Evolutionary conservation across 2,888 invertebrate species (phyloP), one percentile per base, ranked within the genome.

Genomic region (Isoperla grammatica): DNA sequence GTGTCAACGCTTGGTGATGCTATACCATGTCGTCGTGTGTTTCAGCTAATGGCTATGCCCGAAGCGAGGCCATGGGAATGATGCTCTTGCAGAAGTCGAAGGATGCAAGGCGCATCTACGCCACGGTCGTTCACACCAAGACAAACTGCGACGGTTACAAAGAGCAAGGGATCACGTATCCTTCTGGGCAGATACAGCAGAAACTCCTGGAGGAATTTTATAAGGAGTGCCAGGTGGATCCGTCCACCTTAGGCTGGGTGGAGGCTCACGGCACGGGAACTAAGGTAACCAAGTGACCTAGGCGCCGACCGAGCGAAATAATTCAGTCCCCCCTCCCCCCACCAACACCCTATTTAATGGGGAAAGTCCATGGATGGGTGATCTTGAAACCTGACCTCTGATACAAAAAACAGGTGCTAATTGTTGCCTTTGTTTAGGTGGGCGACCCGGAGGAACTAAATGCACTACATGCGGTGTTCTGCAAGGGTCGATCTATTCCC

Each of bases 61-160:
- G 93, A n/a, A 86, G 90, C 12, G 94, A 94, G 73, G 85, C 88
- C 0, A 77, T 90, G 2, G 83, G 81, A 3, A 83, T 84, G 0
- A 69, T 87, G 40, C 83, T 86, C 67, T 70, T 94, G 15, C 92
- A 94, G 72, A 88, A 84, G 66, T 80, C 73, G 0, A 72, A 73
- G 4, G 70, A 73, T 55, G 77, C 81, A 0, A 76, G 73, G 57
- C 69, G 82, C 40, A 70, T 79, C 19, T 83, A 83, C 66, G 75
- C 78, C 1, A 74, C 77, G 19, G 63, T 81, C 1, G 69, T 83
- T 37, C 79, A 84, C 66, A 77, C 79, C 8, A 82, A 81, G 68
- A 78, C 76, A n/a, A 83, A 83, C 69, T 78, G 79, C 60, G 83
- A 84, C 70, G 84, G 83, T 2, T 77, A 73, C 67, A 85, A 85